phyloP scores from a whole-genome alignment of 2,888 invertebrate genomes.

The Megastigmus dorsalis region DNA sequence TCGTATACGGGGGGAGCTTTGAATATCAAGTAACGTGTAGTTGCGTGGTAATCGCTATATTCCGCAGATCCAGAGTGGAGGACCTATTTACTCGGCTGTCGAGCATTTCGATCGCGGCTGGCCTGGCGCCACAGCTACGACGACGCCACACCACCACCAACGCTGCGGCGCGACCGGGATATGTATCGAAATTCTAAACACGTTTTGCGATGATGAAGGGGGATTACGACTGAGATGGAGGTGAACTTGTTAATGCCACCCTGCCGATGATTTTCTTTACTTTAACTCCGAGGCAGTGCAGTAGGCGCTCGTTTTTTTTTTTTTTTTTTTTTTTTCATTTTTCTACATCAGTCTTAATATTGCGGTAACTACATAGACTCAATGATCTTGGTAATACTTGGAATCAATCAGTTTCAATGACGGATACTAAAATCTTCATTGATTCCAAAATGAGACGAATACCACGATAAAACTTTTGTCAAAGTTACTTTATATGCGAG shows the following conservation, averaged over 20 bases:
- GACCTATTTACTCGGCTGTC: conserved; percentile 15
- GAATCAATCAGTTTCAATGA: no score
- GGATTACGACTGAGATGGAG: not conserved
- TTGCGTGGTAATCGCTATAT: conserved; percentile 27
- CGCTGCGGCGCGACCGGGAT: not conserved
- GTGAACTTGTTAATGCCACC: not conserved
- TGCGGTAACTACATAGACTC: no score
- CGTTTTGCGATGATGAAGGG: not conserved
- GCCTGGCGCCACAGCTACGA: not conserved
- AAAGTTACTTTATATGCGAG: no score
- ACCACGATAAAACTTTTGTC: no score
- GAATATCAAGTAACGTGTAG: conserved; percentile 43
- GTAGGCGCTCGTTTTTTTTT: no score
- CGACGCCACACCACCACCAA: not conserved
- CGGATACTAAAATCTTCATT: no score
- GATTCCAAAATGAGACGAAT: no score
- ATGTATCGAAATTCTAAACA: conserved; percentile 12
- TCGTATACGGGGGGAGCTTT: no score
- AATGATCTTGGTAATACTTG: no score
- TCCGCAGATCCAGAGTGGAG: not conserved
- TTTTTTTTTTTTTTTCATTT: no score
- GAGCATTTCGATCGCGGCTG: not conserved
- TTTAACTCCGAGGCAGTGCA: no score
- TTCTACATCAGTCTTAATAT: no score
- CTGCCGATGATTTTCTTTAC: not conserved